A percentile compares a stretch with the other conserved stretches of the same genome.
phyloP scores from a whole-genome alignment of 1,140 invertebrate species.

The Euglossa dilemma region DNA sequence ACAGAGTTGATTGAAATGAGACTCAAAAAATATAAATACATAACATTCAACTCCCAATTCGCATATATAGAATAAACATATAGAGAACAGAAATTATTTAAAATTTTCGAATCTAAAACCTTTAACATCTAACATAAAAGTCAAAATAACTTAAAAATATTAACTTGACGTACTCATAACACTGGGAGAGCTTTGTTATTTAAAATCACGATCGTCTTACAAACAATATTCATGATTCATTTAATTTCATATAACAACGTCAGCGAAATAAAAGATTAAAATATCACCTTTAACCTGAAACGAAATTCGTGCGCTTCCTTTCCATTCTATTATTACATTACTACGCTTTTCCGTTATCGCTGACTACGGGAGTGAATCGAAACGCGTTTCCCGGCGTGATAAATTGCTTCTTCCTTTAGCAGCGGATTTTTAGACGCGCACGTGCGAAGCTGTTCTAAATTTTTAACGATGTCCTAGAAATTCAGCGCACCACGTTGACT shows the following conservation, averaged over 20 bases:
- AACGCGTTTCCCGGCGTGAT: neutral
- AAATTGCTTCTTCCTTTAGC: neutral
- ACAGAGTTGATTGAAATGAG: neutral
- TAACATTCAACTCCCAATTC: neutral
- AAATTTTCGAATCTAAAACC: no score
- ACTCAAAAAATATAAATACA: neutral
- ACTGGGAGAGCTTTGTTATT: no score
- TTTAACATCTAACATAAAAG: no score
- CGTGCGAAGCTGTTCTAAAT: neutral
- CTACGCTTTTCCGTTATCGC: neutral
- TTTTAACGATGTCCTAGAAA: slow-evolving; percentile 11
- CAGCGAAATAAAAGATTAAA: no score
- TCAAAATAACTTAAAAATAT: no score
- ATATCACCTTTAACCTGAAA: no score
- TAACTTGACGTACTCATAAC: no score
- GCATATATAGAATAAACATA: no score
- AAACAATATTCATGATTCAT: no score
- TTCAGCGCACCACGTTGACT: neutral
- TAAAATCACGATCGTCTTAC: no score
- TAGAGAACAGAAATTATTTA: no score
- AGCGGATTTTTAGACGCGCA: neutral
- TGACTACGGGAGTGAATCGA: neutral
- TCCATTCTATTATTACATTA: neutral
- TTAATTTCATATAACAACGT: no score
- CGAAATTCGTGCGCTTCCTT: neutral